These are phyloP conservation scores for Cataglyphis hispanica DNA, from an alignment of 1,140 invertebrate genomes.

Conservation along the genomic window DNA sequence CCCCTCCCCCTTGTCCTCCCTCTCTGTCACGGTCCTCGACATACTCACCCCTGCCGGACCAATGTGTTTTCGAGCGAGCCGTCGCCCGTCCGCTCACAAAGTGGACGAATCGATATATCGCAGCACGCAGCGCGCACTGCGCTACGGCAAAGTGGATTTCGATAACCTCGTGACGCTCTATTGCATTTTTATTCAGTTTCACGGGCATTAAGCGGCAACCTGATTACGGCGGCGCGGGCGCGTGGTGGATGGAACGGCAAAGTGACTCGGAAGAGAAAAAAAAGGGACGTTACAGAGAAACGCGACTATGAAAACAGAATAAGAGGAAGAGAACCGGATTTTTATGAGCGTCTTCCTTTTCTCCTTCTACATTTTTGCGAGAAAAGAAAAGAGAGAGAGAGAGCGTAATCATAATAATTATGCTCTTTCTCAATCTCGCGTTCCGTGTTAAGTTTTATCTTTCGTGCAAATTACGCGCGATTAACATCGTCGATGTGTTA, in stretches of 20 bases:
- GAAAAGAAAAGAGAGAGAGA: not conserved
- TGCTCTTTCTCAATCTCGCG: not conserved
- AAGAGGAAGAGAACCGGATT: conserved; percentile 58
- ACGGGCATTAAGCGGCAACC: conserved; percentile 78
- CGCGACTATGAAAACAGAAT: conserved; percentile 67
- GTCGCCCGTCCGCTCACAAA: conserved; percentile 55
- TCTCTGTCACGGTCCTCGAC: conserved; percentile 12
- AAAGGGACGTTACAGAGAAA: conserved; percentile 26
- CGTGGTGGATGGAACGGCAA: conserved; percentile 71
- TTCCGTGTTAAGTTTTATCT: conserved; percentile 28
- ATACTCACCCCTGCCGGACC: not conserved
- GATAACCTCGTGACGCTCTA: conserved; percentile 80
- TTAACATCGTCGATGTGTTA: conserved; percentile 52
- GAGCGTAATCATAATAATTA: conserved; percentile 44
- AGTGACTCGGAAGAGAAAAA: conserved; percentile 64
- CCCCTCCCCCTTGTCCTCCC: not conserved
- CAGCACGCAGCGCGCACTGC: conserved; percentile 70
- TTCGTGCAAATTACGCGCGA: conserved; percentile 28
- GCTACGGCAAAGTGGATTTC: conserved; percentile 79
- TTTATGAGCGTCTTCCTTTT: conserved; percentile 48
- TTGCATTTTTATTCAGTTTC: conserved; percentile 81
- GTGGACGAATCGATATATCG: conserved; percentile 73
- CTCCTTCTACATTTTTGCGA: not conserved
- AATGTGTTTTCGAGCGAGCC: conserved; percentile 70
- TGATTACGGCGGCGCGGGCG: conserved; percentile 72